These are phyloP conservation scores for Telmatherina bonti DNA, from an alignment of 2,797 vertebrate species.

Conservation along the genomic window DNA sequence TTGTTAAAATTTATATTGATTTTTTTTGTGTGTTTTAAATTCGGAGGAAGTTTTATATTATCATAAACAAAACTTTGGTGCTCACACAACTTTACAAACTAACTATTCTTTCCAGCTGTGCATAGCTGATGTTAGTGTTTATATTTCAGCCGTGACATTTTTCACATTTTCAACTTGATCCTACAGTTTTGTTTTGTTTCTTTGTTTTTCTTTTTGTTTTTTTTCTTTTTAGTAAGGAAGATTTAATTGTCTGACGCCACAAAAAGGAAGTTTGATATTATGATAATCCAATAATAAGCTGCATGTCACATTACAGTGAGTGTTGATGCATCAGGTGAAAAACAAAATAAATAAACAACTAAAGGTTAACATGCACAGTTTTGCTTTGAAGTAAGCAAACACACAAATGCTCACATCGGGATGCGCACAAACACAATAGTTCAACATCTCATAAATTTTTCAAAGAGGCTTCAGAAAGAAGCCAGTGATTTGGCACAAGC, in stretches of 20 bases:
- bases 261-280: conserved; percentile 20
- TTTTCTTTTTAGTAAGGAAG: neutral
- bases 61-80: neutral
- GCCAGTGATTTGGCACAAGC: conserved; percentile 87
- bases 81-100: neutral
- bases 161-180: neutral
- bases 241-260: conserved; percentile 1
- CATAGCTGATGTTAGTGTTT: conserved; percentile 2
- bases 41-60: too few relatives aligned
- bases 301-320: conserved; percentile 41
- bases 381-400: conserved; percentile 67
- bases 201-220: neutral
- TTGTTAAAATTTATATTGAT: neutral
- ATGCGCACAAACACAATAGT: conserved; percentile 78
- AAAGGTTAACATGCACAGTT: conserved; percentile 71
- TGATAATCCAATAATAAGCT: conserved; percentile 41
- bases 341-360: conserved; percentile 32
- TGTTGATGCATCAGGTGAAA: conserved; percentile 37
- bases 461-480: conserved; percentile 92
- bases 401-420: conserved; percentile 43
- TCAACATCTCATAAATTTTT: conserved; percentile 94
- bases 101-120: conserved; percentile 17
- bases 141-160: neutral
- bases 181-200: neutral
- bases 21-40: neutral